Evolutionary conservation across 2,797 vertebrate species (phyloP), one percentile per base, ranked within the genome.

Genomic region (Channallabes apus): DNA sequence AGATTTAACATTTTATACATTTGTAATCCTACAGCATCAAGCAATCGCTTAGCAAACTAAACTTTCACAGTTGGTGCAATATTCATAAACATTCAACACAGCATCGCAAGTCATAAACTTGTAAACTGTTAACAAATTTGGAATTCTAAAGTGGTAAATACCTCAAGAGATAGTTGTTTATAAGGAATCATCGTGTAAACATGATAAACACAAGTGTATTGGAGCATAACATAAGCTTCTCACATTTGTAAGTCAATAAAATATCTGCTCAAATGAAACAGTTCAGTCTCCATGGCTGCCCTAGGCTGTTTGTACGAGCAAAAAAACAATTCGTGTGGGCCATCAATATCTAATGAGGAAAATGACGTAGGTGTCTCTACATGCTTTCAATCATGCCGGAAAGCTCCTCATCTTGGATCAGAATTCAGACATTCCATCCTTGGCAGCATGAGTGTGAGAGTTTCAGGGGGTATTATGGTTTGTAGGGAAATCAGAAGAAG

Each of bases 331-430:
- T 64, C 11, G 11, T 38, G 20, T 59, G 75, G 56, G 35, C 20
- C 75, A 59, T 77, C 29, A 77, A 59, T 59, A 77, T 80, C 59
- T 65, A 64, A 51, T 80, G 61, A 80, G 78, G 61, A 80, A 80
- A 80, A 80, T 51, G 38, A 80, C 51, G 51, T 54, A 54, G 59
- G 78, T 51, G 56, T 20, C 78, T 80, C 35, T 51, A 18, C 59
- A 46, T 80, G 17, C 78, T 80, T 61, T 80, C 78, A 65, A 79
- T 41, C 59, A 65, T 18, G 24, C 51, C 38, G 6, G 78, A 64
- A 64, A 11, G 61, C 78, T 27, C 15, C 35, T 5, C 41, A 54
- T 51, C 54, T 67, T 51, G 35, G 58, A 46, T 24, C 3, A 67
- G 41, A 8, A 51, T 80, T 80, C 59, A 27, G 35, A 80, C 20